Base-by-base conservation (phyloP, 2,797 vertebrate genomes). In the Propithecus deckenii region DNA sequence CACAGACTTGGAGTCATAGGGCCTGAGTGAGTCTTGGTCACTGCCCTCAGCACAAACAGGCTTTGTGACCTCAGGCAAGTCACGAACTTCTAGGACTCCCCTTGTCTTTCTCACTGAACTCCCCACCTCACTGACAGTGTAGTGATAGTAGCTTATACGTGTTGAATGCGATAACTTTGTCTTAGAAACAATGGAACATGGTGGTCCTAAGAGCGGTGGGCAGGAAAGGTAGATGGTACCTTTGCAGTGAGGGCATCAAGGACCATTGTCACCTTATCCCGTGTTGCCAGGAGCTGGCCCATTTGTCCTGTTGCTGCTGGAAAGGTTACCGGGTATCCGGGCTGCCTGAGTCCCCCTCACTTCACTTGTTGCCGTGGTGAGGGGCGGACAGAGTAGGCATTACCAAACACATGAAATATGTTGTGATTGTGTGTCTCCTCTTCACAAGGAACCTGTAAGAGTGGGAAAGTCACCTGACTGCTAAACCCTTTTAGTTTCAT, bases 361-460 rank as follows among this genome's bases (percentile, higher is more conserved):
- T 90, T 80, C 80, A n/a, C 79, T 41, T 63, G 91, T 97, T 97
- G 84, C 95, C 89, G 88, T 96, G 94, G 97, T 83, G 86, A 97
- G 61, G 76, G 89, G 63, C 55, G 93, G 90, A n/a, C 72, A 28
- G 88, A 65, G 65, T 72, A 86, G 75, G 65, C 83, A 43, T 96
- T 94, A 69, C 94, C 61, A 52, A 97, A 86, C n/a, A 57, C 61
- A 10, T 38, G 35, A 46, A 35, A 4, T 69, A 5, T 57, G 72
- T 65, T 86, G 32, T 55, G 89, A 76, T 93, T 89, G 65, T 69
- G 46, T 35, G 23, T 97, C 87, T 81, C 65, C 63, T 91, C 18
- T 91, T 85, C 79, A 32, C 7, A 11, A 59, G 87, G 57, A 91
- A 61, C 84, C 71, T 80, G 46, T 48, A 46, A 41, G 43, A 52